These are phyloP conservation scores for Diadema setosum DNA, from an alignment of 35 echinoderm and acorn worm genomes.

Conservation along the genomic window DNA sequence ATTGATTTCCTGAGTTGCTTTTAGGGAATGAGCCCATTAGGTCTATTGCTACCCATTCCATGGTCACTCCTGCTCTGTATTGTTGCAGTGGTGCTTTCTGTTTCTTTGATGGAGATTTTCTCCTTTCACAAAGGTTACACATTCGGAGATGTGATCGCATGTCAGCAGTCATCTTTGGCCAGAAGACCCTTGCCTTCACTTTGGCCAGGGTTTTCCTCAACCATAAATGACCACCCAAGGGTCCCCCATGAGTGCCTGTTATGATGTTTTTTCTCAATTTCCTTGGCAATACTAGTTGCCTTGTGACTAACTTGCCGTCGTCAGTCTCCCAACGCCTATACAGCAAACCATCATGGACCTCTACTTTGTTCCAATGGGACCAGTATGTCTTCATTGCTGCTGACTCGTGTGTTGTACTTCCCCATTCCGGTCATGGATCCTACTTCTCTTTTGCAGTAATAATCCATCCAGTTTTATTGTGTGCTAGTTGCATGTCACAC, in stretches of 20 bases:
- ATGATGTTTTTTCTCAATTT: too few species aligned
- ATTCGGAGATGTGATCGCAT: constrained; percentile 9
- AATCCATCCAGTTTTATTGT: too few species aligned
- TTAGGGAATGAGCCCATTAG: constrained; percentile 24
- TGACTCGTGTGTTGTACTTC: not conserved
- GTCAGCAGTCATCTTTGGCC: constrained; percentile 24
- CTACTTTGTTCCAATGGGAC: not conserved
- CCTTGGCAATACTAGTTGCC: constrained; percentile 13
- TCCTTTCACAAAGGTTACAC: constrained; percentile 37
- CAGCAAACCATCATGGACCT: not conserved
- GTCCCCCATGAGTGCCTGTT: too few species aligned
- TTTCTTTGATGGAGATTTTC: constrained; percentile 50
- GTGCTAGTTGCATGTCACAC: too few species aligned
- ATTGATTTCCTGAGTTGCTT: constrained; percentile 25
- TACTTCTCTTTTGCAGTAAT: not conserved
- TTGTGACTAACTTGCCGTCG: not conserved
- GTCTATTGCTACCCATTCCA: constrained; percentile 48
- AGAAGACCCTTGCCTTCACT: constrained; percentile 18
- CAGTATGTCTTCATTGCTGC: not conserved
- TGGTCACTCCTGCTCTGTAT: constrained; percentile 9
- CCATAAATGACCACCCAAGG: too few species aligned
- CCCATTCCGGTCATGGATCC: not conserved
- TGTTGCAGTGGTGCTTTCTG: not conserved
- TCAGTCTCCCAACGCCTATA: constrained; percentile 3
- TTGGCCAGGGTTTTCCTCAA: constrained; percentile 44